Conservation (phyloP, 2,888 invertebrate genomes). For the Eretmocerus hayati region DNA sequence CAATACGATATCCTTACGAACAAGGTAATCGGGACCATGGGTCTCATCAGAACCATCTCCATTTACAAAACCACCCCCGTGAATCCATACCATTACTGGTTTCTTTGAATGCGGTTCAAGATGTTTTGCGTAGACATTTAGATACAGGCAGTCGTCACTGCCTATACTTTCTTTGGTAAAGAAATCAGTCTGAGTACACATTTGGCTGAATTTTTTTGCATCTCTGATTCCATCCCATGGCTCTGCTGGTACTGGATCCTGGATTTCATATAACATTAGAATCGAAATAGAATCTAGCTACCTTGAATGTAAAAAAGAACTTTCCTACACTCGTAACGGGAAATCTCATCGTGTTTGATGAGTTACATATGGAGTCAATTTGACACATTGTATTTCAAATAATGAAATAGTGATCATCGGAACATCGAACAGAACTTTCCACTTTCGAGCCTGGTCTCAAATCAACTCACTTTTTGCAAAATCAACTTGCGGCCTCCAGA, state of each 20-base stretch:
- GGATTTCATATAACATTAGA: too few relatives aligned
- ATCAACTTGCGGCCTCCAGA: too few relatives aligned
- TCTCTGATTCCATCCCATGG: constrained; percentile 27
- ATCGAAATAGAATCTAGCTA: background rate
- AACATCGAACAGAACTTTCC: too few relatives aligned
- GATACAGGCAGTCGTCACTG: constrained; percentile 29
- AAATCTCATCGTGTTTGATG: too few relatives aligned
- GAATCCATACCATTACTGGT: constrained; percentile 31
- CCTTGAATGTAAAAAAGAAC: too few relatives aligned
- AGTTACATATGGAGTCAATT: too few relatives aligned
- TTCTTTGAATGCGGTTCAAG: constrained; percentile 1
- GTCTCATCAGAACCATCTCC: constrained; percentile 29
- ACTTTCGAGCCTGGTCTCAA: too few relatives aligned
- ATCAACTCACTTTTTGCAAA: too few relatives aligned
- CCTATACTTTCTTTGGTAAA: constrained; percentile 7
- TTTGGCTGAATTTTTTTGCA: constrained; percentile 32
- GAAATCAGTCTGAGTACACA: background rate
- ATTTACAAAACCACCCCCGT: constrained; percentile 28
- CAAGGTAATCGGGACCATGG: constrained; percentile 35
- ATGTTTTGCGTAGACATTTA: constrained; percentile 28
- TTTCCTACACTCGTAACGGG: too few relatives aligned
- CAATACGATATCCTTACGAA: constrained; percentile 33
- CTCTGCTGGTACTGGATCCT: constrained; percentile 27
- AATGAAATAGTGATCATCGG: too few relatives aligned
- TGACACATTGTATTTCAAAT: too few relatives aligned